These are phyloP conservation scores for Luffia ferchaultella DNA, from an alignment of 2,888 invertebrate species.

Conservation along the genomic window DNA sequence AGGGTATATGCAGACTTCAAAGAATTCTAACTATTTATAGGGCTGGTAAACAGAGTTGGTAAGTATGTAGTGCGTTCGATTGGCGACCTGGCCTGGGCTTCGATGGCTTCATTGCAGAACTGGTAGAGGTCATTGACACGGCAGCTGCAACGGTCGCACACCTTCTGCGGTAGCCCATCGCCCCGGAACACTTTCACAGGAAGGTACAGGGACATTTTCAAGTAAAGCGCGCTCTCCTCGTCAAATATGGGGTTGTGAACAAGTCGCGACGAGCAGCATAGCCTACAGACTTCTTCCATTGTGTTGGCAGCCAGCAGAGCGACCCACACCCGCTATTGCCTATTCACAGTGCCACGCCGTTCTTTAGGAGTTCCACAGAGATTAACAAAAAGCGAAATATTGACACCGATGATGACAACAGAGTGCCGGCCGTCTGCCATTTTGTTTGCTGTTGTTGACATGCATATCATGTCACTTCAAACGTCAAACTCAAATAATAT, in stretches of 20 bases:
- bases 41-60: no score
- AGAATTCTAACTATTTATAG: no score
- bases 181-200: slow-evolving; percentile 75
- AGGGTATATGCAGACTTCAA: no score
- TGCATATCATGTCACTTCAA: no score
- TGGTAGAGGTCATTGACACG: slow-evolving; percentile 76
- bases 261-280: slow-evolving; percentile 54
- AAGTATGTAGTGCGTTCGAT: no score
- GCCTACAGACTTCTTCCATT: slow-evolving; percentile 53
- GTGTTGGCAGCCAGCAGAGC: neutral
- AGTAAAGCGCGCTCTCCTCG: slow-evolving; percentile 71
- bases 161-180: slow-evolving; percentile 74
- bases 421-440: no score
- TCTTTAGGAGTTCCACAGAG: no score
- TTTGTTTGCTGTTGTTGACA: no score
- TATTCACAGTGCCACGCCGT: no score
- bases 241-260: slow-evolving; percentile 76
- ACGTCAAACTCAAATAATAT: no score
- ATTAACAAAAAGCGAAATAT: no score
- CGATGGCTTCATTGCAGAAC: slow-evolving; percentile 74
- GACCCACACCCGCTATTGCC: neutral
- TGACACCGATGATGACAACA: no score
- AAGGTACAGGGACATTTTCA: slow-evolving; percentile 76
- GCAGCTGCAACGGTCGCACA: slow-evolving; percentile 75
- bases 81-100: slow-evolving; percentile 71